These are phyloP conservation scores for Tetranychus cinnabarinus DNA, from an alignment of 1,140 invertebrate genomes.

Conservation along the genomic window DNA sequence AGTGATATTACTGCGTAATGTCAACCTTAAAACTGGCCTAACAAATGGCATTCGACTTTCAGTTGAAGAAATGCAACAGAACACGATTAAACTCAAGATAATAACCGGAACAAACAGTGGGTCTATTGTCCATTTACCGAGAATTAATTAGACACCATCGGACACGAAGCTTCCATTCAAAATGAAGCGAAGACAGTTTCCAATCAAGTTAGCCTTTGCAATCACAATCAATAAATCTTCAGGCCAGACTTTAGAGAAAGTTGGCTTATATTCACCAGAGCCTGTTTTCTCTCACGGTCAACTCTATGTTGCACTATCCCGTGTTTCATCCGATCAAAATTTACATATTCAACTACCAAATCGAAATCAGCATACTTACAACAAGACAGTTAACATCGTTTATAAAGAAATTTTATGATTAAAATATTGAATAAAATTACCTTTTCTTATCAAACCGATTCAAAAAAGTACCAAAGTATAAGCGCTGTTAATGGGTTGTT, in stretches of 20 bases:
- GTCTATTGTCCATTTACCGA: background rate
- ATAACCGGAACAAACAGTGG: background rate
- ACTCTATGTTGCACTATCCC: background rate
- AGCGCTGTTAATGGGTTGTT: too few relatives aligned
- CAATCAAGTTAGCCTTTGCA: conserved; percentile 19
- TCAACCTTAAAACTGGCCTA: background rate
- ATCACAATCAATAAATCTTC: conserved; percentile 30
- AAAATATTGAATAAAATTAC: too few relatives aligned
- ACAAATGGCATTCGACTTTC: background rate
- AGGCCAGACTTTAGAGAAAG: conserved; percentile 20
- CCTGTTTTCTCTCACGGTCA: background rate
- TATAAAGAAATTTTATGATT: background rate
- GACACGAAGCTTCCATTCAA: background rate
- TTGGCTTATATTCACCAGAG: background rate
- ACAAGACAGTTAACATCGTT: background rate
- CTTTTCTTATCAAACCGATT: too few relatives aligned
- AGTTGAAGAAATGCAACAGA: background rate
- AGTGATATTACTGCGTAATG: background rate
- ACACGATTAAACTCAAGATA: background rate
- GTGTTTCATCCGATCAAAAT: background rate
- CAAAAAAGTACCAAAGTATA: too few relatives aligned
- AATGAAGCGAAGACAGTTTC: conserved; percentile 1
- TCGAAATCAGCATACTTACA: background rate
- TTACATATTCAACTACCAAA: background rate
- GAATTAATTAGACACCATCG: background rate